These are phyloP conservation scores for Otis tarda DNA, from an alignment of 2,113 vertebrate species.

Conservation along the genomic window DNA sequence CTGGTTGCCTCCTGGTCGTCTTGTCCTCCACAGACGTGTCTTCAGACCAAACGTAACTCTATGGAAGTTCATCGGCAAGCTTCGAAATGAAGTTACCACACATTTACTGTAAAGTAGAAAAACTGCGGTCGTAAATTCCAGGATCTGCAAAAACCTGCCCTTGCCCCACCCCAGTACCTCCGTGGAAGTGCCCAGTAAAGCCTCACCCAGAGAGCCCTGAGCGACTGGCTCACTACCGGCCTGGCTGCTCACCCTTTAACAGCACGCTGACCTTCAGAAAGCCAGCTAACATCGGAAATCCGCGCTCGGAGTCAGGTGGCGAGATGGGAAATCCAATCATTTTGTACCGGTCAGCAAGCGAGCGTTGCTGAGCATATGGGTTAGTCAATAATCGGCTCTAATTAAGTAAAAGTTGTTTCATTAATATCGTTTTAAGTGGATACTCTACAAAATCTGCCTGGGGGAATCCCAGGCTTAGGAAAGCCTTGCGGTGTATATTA, in stretches of 20 bases:
- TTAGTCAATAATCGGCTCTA: conserved; percentile 41
- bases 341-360: neutral
- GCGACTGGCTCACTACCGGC: neutral
- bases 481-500: neutral
- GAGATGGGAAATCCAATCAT: neutral
- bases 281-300: neutral
- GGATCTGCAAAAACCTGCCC: neutral
- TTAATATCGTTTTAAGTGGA: neutral
- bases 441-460: neutral
- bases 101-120: neutral
- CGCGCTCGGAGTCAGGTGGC: neutral
- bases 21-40: rapidly evolving
- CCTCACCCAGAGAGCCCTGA: neutral
- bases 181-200: neutral
- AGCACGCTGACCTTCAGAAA: neutral
- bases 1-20: neutral
- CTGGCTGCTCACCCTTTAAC: neutral
- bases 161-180: neutral
- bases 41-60: neutral
- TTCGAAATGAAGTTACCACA: neutral
- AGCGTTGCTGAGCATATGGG: neutral
- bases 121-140: neutral
- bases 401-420: conserved; percentile 47
- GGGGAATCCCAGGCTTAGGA: neutral
- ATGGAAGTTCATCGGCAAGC: neutral